These are phyloP conservation scores for Euwallacea similis DNA, from an alignment of 1,140 invertebrate species.

Conservation along the genomic window DNA sequence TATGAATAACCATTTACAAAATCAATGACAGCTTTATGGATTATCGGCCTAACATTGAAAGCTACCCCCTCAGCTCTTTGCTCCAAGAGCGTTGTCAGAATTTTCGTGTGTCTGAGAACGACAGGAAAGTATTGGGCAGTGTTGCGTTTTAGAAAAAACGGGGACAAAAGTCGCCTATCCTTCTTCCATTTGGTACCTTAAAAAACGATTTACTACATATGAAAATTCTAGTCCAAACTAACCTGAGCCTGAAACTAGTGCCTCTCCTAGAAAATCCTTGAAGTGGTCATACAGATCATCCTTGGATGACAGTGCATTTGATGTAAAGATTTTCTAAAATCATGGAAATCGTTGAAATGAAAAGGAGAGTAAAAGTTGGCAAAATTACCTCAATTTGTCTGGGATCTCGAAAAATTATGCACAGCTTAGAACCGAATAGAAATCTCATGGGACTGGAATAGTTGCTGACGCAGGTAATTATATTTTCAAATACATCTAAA, in stretches of 20 bases:
- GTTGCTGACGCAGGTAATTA: constrained; percentile 2
- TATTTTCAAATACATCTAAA: constrained; percentile 17
- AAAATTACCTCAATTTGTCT: constrained; percentile 31
- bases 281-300: constrained; percentile 38
- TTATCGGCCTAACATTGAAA: constrained; percentile 25
- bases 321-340: constrained; percentile 41
- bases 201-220: neutral
- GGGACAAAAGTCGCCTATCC: constrained; percentile 16
- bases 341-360: neutral
- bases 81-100: constrained; percentile 15
- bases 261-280: constrained; percentile 35
- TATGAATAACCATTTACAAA: constrained; percentile 18
- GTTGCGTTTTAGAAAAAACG: constrained; percentile 21
- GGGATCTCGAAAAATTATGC: constrained; percentile 24
- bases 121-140: constrained; percentile 18
- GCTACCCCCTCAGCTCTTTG: constrained; percentile 9
- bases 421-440: constrained; percentile 26
- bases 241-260: constrained; percentile 39
- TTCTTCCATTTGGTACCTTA: constrained; percentile 34
- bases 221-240: neutral
- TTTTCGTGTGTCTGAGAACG: constrained; percentile 16
- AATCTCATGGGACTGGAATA: constrained; percentile 34
- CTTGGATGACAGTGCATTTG: constrained; percentile 28
- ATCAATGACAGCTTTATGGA: constrained; percentile 21
- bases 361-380: neutral